Base-by-base conservation (phyloP, 2,797 vertebrate genomes). In the Podargus strigoides region DNA sequence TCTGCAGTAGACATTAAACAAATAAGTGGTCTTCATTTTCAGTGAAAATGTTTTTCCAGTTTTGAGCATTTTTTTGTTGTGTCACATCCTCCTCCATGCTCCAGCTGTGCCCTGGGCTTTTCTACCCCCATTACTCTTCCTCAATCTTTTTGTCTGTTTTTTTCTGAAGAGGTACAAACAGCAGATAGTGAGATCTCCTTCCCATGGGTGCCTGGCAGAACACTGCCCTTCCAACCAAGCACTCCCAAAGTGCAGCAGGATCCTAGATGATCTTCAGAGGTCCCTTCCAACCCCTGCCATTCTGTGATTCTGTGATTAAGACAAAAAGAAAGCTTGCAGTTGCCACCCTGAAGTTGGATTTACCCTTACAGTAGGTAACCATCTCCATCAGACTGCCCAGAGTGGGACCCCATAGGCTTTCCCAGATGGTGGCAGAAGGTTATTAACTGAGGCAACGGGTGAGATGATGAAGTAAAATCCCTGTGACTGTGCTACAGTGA, bases 11-110 rank as follows among this genome's bases (percentile, higher is more conserved):
- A 15, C 3, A 3, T 20, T 24, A 8, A 82, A 30, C 27, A 76
- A 49, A 7, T 23, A 24, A 3, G 3, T 6, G 4, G 3, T 66
- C 63, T 79, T 55, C 0, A 1, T 60, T 44, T 80, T 42, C 42
- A 60, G 27, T 17, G 2, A 19, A 32, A 42, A 22, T 1, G 0
- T 6, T 42, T 75, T 39, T 69, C 21, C 1, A 36, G 28, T 79
- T 87, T 15, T 47, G 30, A 76, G 8, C 23, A 1, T 7, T 90
- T 67, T 66, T 86, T 0, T 3, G 19, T 46, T 22, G 22, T 2
- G 9, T 12, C 21, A 22, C 7, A 12, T 58, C 16, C 44, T 34
- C 23, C 23, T 94, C 26, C 12, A 3, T 11, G 4, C 47, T 68
- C 42, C 66, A 53, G 27, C 15, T 1, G 0, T 68, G 46, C 6